Percentiles rank a stretch among this genome's conserved stretches.
These are phyloP conservation scores for Falco naumanni DNA, from an alignment of 2,797 vertebrate species.

Conservation along the genomic window DNA sequence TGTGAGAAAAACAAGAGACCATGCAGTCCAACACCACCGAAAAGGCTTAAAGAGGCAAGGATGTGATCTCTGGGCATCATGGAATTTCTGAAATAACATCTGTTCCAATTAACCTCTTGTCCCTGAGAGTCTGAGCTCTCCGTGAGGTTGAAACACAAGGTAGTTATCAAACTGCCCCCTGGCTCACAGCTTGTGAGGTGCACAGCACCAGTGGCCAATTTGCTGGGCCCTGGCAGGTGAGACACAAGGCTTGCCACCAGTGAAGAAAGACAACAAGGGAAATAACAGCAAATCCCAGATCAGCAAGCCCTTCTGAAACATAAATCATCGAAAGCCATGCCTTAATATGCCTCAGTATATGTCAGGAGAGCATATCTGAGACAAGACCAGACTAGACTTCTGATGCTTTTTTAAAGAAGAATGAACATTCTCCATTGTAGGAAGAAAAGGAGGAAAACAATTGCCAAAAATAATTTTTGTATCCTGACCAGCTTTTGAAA, in stretches of 20 bases:
- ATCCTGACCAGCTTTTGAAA: neutral
- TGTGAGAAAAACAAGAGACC: conserved; percentile 57
- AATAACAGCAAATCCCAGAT: neutral
- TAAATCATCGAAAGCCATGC: neutral
- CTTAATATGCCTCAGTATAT: neutral
- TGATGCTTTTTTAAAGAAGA: neutral
- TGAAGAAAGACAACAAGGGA: neutral
- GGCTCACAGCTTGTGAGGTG: neutral
- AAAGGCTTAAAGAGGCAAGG: conserved; percentile 19
- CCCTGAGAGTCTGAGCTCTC: neutral
- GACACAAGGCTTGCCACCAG: neutral
- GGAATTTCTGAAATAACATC: conserved; percentile 59
- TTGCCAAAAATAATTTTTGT: neutral
- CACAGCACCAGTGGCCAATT: neutral
- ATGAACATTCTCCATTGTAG: neutral
- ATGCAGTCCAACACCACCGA: neutral
- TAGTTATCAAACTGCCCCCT: neutral
- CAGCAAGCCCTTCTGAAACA: neutral
- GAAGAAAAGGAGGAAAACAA: neutral
- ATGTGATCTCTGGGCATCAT: conserved; percentile 43
- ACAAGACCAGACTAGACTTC: neutral
- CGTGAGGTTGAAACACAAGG: neutral
- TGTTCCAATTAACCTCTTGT: conserved; percentile 69
- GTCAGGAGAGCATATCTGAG: neutral
- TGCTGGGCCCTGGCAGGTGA: neutral